Base-by-base conservation (phyloP, 2,888 invertebrate species). In the Ptilodon capucinus region DNA sequence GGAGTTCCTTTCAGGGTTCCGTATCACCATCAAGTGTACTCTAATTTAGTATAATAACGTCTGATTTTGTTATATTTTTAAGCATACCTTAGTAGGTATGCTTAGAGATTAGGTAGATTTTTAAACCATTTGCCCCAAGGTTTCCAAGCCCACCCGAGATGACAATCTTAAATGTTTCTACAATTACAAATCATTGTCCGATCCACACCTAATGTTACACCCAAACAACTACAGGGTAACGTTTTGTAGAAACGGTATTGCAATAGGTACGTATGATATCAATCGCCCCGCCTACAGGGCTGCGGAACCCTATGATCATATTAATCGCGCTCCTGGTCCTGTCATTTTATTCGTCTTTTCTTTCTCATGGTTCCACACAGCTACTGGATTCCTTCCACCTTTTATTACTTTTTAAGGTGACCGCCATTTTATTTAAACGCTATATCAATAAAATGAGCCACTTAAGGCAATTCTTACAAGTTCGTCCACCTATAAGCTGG, bases 281-380 rank as follows among this genome's bases (percentile, higher is more conserved):
- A 7, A 21, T 21, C 28, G 9, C 28, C 3, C n/a, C 9, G n/a
- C 4, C 30, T n/a, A 30, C 8, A n/a, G 30, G 5, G 13, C 19
- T 66, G 61, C 78, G 57, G 86, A 84, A 84, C 86, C 81, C 74
- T 60, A 47, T 67, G 64, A 67, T 64, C 55, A 67, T 58, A 48
- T 68, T 49, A 53, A 44, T 54, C 63, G 48, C 53, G 57, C 57
- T 54, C 59, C 56, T 54, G 57, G 59, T 51, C 66, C 73, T 70
- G 74, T 78, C 78, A 75, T 79, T 79, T 81, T 75, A 84, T 81
- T 81, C 77, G 65, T 71, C 76, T 74, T 76, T 74, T 84, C 87
- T 88, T 90, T 91, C 89, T 88, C 90, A 89, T 86, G 88, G 81
- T 65, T 81, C 77, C 79, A 74, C 74, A 74, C 76, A 73, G 90